Conservation (phyloP, 1,140 invertebrate species). For the Druon quercuslanigerum region DNA sequence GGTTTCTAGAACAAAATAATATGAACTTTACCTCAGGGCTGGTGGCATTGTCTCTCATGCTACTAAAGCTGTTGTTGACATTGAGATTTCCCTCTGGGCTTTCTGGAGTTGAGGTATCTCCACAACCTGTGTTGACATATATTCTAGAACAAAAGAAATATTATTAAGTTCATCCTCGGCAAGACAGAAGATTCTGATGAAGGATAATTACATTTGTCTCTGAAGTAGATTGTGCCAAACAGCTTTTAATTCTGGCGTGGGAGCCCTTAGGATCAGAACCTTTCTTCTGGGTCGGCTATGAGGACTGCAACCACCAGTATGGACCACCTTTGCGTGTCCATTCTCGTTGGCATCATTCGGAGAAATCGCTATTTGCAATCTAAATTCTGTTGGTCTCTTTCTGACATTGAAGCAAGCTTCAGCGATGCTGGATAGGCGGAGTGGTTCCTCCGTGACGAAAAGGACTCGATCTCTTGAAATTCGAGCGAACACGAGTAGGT, state of each 20-base stretch:
- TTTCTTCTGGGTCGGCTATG: slow-evolving; percentile 76
- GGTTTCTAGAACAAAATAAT: too few species aligned
- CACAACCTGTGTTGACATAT: slow-evolving; percentile 81
- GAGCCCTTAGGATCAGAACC: slow-evolving; percentile 84
- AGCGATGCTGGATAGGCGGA: slow-evolving; percentile 84
- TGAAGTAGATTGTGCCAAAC: slow-evolving; percentile 93
- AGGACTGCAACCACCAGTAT: slow-evolving; percentile 70
- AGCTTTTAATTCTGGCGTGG: slow-evolving; percentile 88
- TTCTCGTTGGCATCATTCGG: slow-evolving; percentile 56
- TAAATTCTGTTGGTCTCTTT: slow-evolving; percentile 80
- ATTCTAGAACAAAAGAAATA: slow-evolving; percentile 76
- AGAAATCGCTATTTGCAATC: slow-evolving; percentile 64
- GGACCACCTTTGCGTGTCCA: slow-evolving; percentile 54
- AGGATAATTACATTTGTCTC: slow-evolving; percentile 85
- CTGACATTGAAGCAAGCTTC: slow-evolving; percentile 89
- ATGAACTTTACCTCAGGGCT: slow-evolving; percentile 63
- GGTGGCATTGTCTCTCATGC: slow-evolving; percentile 58
- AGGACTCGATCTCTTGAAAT: slow-evolving; percentile 89
- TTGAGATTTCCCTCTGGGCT: slow-evolving; percentile 79
- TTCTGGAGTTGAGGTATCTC: slow-evolving; percentile 74
- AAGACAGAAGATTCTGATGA: slow-evolving; percentile 28
- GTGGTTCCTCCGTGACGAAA: slow-evolving; percentile 90
- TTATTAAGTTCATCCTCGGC: slow-evolving; percentile 34
- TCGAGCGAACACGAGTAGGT: slow-evolving; percentile 88
- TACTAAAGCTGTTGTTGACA: slow-evolving; percentile 58